Base-by-base conservation (phyloP, 2,797 vertebrate genomes). In the Apogon talboti region DNA sequence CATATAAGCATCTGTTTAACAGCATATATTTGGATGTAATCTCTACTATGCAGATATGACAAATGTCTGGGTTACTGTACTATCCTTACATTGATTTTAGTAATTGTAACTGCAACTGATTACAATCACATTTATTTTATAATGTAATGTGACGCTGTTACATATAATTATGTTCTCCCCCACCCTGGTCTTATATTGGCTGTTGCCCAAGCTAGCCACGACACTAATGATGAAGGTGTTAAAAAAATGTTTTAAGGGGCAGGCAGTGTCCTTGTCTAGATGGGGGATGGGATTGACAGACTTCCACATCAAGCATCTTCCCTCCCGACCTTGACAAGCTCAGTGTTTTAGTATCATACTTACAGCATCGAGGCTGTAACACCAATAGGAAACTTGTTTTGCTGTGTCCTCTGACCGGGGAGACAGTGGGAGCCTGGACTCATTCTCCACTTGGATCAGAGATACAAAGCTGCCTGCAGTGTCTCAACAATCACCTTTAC, bases 261-360 rank as follows among this genome's bases (percentile, higher is more conserved):
- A 10, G 63, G 19, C 18, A 10, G 71, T 64, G 82, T 86, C 81
- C 82, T 82, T 82, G 76, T 44, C 49, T 58, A 33, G 76, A 64
- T 66, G 82, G 83, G 86, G 81, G 87, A 71, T 66, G 87, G 81
- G 82, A 68, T 57, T 87, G 84, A 85, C 81, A 81, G 78, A 75
- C 83, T 73, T 79, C 77, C 62, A 10, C 75, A 86, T 89, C 77
- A 71, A 72, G 78, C 60, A 62, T 74, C 77, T 76, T 62, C 72
- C 60, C 70, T 64, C 15, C 4, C 84, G 87, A 89, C 86, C 86
- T 90, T 91, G 85, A 83, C 82, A 68, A 75, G 64, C 66, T 40
- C 57, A 48, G 57, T 42, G 56, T 55, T 79, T 50, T 19, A 47
- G 58, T 57, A 43, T 2, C 28, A 38, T 58, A 30, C 44, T 63